These are phyloP conservation scores for Drosophila prosaltans DNA, from an alignment of 1,140 invertebrate species.

Conservation along the genomic window DNA sequence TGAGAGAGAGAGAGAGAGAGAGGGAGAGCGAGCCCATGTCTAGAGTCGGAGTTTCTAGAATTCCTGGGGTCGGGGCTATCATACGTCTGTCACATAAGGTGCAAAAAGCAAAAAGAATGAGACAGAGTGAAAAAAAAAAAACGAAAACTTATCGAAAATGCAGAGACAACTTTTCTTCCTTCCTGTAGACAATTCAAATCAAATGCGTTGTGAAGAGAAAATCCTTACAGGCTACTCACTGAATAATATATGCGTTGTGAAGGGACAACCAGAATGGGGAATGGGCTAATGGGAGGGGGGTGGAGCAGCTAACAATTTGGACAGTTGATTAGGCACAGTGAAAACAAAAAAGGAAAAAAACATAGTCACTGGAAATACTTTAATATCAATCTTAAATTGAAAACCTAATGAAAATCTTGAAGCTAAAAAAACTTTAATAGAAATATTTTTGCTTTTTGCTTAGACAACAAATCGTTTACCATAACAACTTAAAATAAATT, in stretches of 20 bases:
- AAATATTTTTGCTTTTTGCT: too few species aligned
- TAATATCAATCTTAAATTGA: background rate
- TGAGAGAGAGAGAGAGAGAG: background rate
- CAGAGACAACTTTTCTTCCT: slow-evolving; percentile 31
- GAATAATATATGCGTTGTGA: slow-evolving; percentile 55
- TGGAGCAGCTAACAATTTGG: slow-evolving; percentile 48
- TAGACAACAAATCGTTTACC: too few species aligned
- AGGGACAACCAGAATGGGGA: background rate
- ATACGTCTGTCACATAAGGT: slow-evolving; percentile 65
- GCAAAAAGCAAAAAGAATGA: slow-evolving; percentile 45
- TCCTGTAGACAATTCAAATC: slow-evolving; percentile 57
- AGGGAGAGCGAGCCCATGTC: background rate
- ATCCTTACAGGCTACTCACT: slow-evolving; percentile 28
- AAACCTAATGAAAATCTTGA: background rate
- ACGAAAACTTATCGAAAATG: slow-evolving; percentile 32
- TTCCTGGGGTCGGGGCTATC: background rate
- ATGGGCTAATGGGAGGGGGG: background rate
- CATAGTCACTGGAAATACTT: background rate
- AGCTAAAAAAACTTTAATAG: background rate
- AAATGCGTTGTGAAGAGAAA: slow-evolving; percentile 47
- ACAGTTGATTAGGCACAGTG: slow-evolving; percentile 62
- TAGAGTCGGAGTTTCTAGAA: background rate
- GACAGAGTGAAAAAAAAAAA: too few species aligned
- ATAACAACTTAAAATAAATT: too few species aligned
- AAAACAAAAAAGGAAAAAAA: slow-evolving; percentile 5